These are phyloP conservation scores for Shinisaurus crocodilurus DNA, from an alignment of 2,113 vertebrate genomes.

Conservation along the genomic window DNA sequence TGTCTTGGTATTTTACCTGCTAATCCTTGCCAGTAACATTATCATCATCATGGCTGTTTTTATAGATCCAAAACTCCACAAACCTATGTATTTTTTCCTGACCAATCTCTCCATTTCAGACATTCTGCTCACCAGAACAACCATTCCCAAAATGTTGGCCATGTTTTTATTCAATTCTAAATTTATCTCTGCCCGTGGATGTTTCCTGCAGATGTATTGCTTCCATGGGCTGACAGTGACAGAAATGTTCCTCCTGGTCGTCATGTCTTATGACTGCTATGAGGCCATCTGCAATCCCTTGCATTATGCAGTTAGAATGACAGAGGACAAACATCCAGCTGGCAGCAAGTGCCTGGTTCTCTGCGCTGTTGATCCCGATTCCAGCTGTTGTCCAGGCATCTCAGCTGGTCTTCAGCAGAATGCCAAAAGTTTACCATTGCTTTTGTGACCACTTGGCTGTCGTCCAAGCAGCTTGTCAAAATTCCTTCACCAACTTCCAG, in stretches of 20 bases:
- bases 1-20: constrained; percentile 49
- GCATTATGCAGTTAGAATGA: constrained; percentile 32
- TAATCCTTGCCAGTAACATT: constrained; percentile 46
- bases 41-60: constrained; percentile 50
- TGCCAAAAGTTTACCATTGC: constrained; percentile 23
- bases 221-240: constrained; percentile 21
- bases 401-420: not conserved
- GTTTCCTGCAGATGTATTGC: constrained; percentile 63
- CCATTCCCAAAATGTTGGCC: constrained; percentile 56
- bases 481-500: constrained; percentile 32
- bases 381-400: constrained; percentile 12
- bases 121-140: constrained; percentile 45
- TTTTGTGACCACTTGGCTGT: constrained; percentile 57
- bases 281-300: constrained; percentile 53
- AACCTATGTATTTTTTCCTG: constrained; percentile 66
- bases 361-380: not conserved
- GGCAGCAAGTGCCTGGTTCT: constrained; percentile 41
- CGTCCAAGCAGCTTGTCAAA: constrained; percentile 4
- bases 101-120: constrained; percentile 54
- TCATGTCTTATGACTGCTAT: constrained; percentile 53
- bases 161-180: constrained; percentile 8
- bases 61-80: constrained; percentile 42
- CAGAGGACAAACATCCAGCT: constrained; percentile 35
- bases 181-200: constrained; percentile 36
- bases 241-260: constrained; percentile 53